Evolutionary conservation across 2,888 invertebrate species (phyloP), one percentile per base, ranked within the genome.

Genomic region (Caenorhabditis wallacei): DNA sequence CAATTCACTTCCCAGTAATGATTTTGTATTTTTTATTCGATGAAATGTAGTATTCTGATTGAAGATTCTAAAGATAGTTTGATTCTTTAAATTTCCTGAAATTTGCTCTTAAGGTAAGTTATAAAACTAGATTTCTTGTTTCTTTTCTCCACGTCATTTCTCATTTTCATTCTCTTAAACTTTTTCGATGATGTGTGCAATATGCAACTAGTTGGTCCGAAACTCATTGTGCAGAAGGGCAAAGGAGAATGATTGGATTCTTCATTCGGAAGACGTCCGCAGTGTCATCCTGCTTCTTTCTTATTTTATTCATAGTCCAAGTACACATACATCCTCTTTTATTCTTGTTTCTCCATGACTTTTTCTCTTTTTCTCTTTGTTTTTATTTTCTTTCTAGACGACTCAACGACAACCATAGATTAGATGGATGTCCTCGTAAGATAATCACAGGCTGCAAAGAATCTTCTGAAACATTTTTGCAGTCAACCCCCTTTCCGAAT

Each of bases 221-320:
- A 64, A 66, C 68, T 68, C 75, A 75, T 68, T 68, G 68, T 75
- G 66, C 56, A 43, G 30, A 35, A 43, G 35, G 64, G 11, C 11
- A 46, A 40, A 48, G 57, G 68, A 48, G 46, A 68, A 51, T 68
- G 75, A 75, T 75, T 75, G 75, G 57, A 59, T 59, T 48, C 59
- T 26, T n/a, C n/a, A 53, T 20, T 53, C 53, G 54, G 74, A 56
- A 68, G 66, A 57, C 57, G 48, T 26, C 37, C 11, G 20, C 16
- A 37, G 54, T 53, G 24, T 54, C 53, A 68, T 68, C 53, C 24
- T 35, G 46, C 64, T 48, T 40, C 53, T 54, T 37, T 24, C 56
- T 24, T 74, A 54, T 56, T 68, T 75, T 75, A 75, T 75, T 75
- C 75, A 75, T 75, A 68, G 75, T 68, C 57, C 75, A 75, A 75